A percentile compares a stretch with the other conserved stretches of the same genome.
Conservation (phyloP, 2,888 invertebrate species). For the Desoria tigrina region DNA sequence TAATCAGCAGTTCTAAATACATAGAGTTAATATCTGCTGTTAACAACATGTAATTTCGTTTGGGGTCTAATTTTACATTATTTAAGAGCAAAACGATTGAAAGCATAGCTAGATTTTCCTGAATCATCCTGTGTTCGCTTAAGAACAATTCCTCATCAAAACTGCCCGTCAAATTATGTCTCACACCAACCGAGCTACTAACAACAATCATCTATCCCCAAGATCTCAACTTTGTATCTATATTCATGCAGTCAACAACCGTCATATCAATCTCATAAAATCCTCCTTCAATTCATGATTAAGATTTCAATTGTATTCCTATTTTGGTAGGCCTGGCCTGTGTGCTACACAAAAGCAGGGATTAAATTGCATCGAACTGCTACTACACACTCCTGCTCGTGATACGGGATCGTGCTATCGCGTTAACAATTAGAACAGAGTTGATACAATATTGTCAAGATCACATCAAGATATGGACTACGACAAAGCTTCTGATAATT, state of each 20-base stretch:
- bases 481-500: no score
- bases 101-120: background rate
- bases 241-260: no score
- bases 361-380: slow-evolving; percentile 1
- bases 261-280: no score
- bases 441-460: no score
- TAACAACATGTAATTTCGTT: no score
- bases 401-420: background rate
- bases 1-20: no score
- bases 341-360: background rate
- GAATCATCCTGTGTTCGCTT: slow-evolving; percentile 3
- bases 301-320: slow-evolving; percentile 10
- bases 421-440: no score
- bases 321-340: slow-evolving; percentile 15
- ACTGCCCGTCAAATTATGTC: slow-evolving; percentile 36
- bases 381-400: background rate
- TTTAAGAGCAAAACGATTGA: no score
- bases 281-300: background rate
- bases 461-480: no score
- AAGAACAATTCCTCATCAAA: slow-evolving; percentile 47
- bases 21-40: no score
- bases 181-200: background rate
- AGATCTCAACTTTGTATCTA: no score
- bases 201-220: background rate
- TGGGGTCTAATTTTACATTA: no score